Percentiles rank a stretch among this genome's conserved stretches.
Evolutionary conservation across 2,797 vertebrate species (phyloP).

Genomic region (Lacerta agilis): DNA sequence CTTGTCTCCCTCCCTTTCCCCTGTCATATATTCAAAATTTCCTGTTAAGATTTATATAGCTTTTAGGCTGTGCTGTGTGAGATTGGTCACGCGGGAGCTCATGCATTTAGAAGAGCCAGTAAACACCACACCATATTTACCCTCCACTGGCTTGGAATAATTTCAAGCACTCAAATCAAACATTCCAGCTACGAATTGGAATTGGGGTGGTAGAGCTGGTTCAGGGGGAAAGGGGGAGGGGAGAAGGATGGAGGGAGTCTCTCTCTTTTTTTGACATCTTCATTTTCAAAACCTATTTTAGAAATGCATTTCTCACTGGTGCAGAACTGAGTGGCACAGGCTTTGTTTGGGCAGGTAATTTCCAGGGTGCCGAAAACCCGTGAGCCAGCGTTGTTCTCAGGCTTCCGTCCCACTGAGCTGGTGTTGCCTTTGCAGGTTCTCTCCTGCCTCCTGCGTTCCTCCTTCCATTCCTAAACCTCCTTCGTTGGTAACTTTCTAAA

Average conservation of each 20-base stretch:
- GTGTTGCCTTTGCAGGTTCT: background rate
- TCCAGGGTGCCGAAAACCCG: background rate
- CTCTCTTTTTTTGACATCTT: background rate
- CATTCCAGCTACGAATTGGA: constrained; percentile 28
- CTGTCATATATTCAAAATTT: background rate
- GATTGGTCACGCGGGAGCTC: constrained; percentile 36
- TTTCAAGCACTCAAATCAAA: constrained; percentile 37
- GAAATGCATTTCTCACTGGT: background rate
- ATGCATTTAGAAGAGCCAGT: constrained; percentile 58
- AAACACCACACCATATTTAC: background rate
- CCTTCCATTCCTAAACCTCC: background rate
- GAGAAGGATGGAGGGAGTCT: no score
- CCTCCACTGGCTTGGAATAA: constrained; percentile 42
- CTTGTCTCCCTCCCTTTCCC: background rate
- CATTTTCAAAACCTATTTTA: constrained; percentile 39
- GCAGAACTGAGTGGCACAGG: background rate
- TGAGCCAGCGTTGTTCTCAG: background rate
- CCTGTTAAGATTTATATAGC: constrained; percentile 52
- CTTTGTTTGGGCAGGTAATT: constrained; percentile 23
- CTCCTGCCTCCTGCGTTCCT: background rate
- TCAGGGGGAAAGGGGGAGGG: background rate
- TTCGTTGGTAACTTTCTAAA: background rate
- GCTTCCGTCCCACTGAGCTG: background rate
- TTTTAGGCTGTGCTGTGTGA: constrained; percentile 34
- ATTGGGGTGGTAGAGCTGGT: background rate